Base-by-base conservation (phyloP, 2,113 vertebrate genomes). In the Phyllostomus hastatus region DNA sequence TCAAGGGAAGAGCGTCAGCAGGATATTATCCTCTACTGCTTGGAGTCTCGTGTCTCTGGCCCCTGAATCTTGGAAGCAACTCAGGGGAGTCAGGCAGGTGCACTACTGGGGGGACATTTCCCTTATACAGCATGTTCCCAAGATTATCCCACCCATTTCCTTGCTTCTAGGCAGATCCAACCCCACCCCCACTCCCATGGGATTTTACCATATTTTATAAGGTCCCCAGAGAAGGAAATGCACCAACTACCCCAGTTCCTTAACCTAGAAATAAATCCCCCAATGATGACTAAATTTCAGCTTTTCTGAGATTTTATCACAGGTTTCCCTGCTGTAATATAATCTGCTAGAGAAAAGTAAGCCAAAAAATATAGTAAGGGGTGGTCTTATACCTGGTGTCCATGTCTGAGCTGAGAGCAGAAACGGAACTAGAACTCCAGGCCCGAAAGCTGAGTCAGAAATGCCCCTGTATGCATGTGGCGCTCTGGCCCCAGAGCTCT, bases 261-360 rank as follows among this genome's bases (percentile, higher is more conserved):
- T 88, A 67, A 46, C 35, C 38, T 64, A 91, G 22, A 95, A 91
- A 43, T 79, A 90, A 76, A 75, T 88, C 52, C 46, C n/a, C 38
- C 64, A 90, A 15, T 80, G 24, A 85, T 52, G 26, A 88, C 41
- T 90, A 86, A 93, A 57, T 52, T 69, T 88, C 16, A 88, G 31
- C 8, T 12, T 82, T 93, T 66, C 61, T 48, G 48, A 91, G 73
- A 67, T 93, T 35, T 89, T 92, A 31, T 31, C 57, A 88, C 41
- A 85, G 2, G 54, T 92, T 90, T 95, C 33, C 86, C 17, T 86
- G n/a, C 38, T 64, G 4, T 15, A 57, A 24, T 88, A 70, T 59
- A 94, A 96, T 35, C 70, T 54, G 17, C 46, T 94, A 43, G 50
- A 88, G 75, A 95, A 66, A 91, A 93, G 82, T 50, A 70, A 50